A percentile compares a stretch with the other conserved stretches of the same genome.
Conservation (phyloP, 2,888 invertebrate species). For the Euclidia mi region DNA sequence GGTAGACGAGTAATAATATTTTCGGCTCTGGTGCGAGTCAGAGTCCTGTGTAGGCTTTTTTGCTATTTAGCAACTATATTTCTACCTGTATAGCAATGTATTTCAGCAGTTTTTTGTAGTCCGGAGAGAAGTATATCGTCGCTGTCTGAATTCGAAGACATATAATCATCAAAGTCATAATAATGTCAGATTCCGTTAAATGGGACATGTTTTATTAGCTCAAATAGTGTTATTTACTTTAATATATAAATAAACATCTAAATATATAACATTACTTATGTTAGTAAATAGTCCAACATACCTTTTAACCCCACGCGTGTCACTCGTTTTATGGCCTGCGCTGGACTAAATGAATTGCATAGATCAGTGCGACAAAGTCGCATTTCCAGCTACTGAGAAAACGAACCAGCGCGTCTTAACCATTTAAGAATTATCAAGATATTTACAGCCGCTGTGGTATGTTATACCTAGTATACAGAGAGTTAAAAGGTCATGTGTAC, state of each 20-base stretch:
- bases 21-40: neutral
- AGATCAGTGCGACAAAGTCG: constrained; percentile 13
- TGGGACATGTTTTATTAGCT: neutral
- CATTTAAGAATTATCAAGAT: constrained; percentile 12
- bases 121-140: neutral
- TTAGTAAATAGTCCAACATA: neutral
- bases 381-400: constrained; percentile 15
- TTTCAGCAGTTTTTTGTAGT: neutral
- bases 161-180: neutral
- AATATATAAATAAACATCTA: neutral
- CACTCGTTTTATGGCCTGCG: neutral
- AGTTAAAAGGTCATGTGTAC: no score
- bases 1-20: no score
- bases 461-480: no score
- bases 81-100: neutral
- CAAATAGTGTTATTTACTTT: neutral
- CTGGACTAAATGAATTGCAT: constrained; percentile 12
- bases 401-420: constrained; percentile 7
- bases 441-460: neutral
- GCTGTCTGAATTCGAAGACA: constrained; percentile 5
- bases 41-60: neutral
- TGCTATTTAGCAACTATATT: no score
- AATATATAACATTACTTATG: no score
- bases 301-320: neutral
- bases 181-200: neutral